phyloP scores from a whole-genome alignment of 2,797 vertebrate genomes.

The Dermochelys coriacea region DNA sequence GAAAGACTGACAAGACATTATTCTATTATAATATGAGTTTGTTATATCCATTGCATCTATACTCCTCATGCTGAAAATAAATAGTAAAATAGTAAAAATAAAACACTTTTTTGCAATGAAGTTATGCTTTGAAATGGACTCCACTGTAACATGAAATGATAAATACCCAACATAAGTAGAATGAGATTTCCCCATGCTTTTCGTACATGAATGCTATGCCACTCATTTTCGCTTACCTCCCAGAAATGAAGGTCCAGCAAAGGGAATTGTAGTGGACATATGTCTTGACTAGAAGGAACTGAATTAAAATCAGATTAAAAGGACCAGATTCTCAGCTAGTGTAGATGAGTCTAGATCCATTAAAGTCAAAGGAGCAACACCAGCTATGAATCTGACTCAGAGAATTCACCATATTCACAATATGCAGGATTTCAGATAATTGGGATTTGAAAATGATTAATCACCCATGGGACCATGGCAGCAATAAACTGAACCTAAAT shows the following conservation, averaged over 20 bases:
- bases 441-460: not conserved
- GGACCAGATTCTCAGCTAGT: not conserved
- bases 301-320: not conserved
- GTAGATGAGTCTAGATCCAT: not conserved
- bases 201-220: not conserved
- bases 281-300: not conserved
- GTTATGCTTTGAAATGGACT: not conserved
- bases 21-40: fast-evolving
- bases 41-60: not conserved
- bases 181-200: not conserved
- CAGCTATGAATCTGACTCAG: not conserved
- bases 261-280: not conserved
- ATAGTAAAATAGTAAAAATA: fast-evolving
- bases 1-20: too few relatives aligned
- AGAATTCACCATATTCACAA: not conserved
- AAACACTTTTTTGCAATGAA: not conserved
- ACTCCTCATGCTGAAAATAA: not conserved
- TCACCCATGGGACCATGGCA: not conserved
- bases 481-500: not conserved
- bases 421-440: not conserved
- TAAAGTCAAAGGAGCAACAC: not conserved
- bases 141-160: not conserved
- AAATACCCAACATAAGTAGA: not conserved
- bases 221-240: slow-evolving; percentile 22
- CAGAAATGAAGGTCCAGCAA: not conserved